Evolutionary conservation across 2,113 vertebrate species (phyloP).

Genomic region (Cyanocitta stelleri): DNA sequence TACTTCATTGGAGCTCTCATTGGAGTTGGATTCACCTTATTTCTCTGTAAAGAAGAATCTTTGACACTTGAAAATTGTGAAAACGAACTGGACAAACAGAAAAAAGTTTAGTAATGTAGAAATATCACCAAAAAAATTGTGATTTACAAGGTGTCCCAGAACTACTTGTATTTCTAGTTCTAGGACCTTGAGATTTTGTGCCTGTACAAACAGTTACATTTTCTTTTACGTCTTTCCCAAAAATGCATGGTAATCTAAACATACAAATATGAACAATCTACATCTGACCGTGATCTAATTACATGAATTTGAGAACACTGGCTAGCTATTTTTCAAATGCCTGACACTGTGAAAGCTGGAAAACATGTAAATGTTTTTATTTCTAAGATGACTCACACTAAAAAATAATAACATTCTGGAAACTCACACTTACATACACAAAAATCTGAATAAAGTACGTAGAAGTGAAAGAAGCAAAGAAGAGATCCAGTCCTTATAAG

Average conservation of each 20-base stretch:
- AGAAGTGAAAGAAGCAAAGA: neutral
- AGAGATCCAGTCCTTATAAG: neutral
- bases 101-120: neutral
- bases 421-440: neutral
- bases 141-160: neutral
- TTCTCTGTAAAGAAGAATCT: neutral
- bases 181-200: neutral
- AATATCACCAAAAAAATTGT: neutral
- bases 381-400: neutral
- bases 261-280: neutral
- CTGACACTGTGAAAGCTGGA: neutral
- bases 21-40: neutral
- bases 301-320: neutral
- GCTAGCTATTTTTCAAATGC: neutral
- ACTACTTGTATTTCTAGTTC: neutral
- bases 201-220: neutral
- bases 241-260: neutral
- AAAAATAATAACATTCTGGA: neutral
- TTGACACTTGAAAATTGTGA: neutral
- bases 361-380: neutral
- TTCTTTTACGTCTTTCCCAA: neutral
- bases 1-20: fast-evolving
- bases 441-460: neutral
- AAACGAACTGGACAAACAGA: neutral
- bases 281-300: neutral